Evolutionary conservation across 2,888 invertebrate species (phyloP), one percentile per base, ranked within the genome.

Genomic region (Ochropleura leucogaster): DNA sequence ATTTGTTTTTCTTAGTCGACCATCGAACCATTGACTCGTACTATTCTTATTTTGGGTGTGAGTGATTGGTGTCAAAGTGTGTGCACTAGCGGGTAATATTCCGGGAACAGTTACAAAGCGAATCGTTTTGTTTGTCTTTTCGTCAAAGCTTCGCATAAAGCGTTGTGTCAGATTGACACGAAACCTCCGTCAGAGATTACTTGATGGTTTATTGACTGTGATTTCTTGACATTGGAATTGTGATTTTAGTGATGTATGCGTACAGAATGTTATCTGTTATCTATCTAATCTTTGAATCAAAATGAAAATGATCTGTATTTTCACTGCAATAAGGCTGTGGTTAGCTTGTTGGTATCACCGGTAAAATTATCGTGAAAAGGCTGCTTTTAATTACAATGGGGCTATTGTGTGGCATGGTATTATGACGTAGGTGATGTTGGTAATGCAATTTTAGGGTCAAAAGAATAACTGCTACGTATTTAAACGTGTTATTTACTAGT

Each of bases 31-130:
- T 55, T 65, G 55, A 53, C 80, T 79, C 20, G 16, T 55, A 62
- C 40, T 46, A 72, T 60, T 47, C 60, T 20, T 74, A 74, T 68
- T 74, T 74, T 60, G 64, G 40, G 44, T 60, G 53, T 14, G 72
- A 65, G 68, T 79, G 80, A 69, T 68, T 49, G 74, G 55, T 80
- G 68, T 68, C 60, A 68, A 53, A 72, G 47, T 62, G 53, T 49
- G 53, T 72, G 77, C 66, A 71, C 42, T 66, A n/a, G 30, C n/a
- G 42, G 62, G 62, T 57, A 65, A 76, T 67, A 70, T 73, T 71
- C 42, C 40, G 67, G 64, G 40, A 79, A 67, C 46, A 49, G 68
- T 66, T 66, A 79, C 67, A 84, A 69, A 76, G 62, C 9, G 57
- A 63, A 68, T 57, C 44, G 72, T 71, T 70, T 64, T 69, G 62